Evolutionary conservation across 2,888 invertebrate species (phyloP).

Genomic region (Mylabris sibirica): DNA sequence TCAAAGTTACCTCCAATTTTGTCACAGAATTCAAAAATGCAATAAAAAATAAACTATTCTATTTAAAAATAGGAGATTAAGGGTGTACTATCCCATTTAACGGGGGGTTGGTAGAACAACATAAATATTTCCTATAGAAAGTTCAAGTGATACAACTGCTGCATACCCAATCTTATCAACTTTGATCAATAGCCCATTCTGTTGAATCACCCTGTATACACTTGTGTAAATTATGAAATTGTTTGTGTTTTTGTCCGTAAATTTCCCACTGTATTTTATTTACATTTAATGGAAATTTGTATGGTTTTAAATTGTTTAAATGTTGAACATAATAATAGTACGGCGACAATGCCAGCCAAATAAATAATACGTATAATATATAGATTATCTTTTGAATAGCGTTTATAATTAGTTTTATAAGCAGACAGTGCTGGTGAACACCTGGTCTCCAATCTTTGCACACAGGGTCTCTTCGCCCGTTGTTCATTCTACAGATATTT

Average conservation of each 20-base stretch:
- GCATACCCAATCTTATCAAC: too few relatives aligned
- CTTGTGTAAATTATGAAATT: not conserved
- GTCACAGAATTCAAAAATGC: too few relatives aligned
- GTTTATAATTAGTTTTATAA: slow-evolving; percentile 60
- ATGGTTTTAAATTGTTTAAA: not conserved
- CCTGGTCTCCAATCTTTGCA: slow-evolving; percentile 45
- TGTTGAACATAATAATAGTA: slow-evolving; percentile 12
- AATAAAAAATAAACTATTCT: too few relatives aligned
- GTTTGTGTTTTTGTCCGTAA: not conserved
- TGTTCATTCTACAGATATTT: slow-evolving; percentile 41
- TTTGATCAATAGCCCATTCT: too few relatives aligned
- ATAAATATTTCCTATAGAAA: too few relatives aligned
- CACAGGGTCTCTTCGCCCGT: slow-evolving; percentile 22
- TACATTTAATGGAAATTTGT: not conserved
- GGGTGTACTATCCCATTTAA: too few relatives aligned
- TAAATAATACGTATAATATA: slow-evolving; percentile 56
- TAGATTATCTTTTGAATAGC: slow-evolving; percentile 55
- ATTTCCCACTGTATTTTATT: not conserved
- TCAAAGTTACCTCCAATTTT: too few relatives aligned
- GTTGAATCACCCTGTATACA: too few relatives aligned
- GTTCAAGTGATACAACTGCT: too few relatives aligned
- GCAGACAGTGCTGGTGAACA: slow-evolving; percentile 54
- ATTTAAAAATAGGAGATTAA: too few relatives aligned
- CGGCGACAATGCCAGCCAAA: slow-evolving; percentile 37
- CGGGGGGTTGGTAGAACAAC: too few relatives aligned